phyloP scores from a whole-genome alignment of 2,113 vertebrate genomes.

The Delphinapterus leucas region DNA sequence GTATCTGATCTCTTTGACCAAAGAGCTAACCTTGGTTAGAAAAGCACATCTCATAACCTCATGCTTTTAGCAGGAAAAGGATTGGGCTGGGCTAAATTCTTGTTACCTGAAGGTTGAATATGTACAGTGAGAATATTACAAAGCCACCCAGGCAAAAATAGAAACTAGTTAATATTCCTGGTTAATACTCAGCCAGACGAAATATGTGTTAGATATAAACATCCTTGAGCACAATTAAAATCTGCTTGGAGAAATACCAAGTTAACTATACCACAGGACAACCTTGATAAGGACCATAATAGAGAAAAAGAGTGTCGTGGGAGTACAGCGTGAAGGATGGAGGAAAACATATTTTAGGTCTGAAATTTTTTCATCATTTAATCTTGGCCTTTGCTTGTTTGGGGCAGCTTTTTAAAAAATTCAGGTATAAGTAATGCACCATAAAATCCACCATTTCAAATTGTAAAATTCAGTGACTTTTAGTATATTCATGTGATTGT shows the following conservation, averaged over 20 bases:
- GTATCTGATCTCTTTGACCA: neutral
- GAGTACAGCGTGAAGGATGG: neutral
- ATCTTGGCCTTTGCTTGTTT: neutral
- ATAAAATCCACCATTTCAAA: neutral
- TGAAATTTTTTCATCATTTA: neutral
- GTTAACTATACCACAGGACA: neutral
- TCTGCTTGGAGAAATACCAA: constrained; percentile 30
- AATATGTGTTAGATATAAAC: neutral
- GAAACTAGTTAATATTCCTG: neutral
- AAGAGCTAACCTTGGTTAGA: neutral
- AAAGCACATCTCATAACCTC: neutral
- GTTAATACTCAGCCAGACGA: neutral
- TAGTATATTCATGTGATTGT: neutral
- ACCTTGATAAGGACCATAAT: neutral
- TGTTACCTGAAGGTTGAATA: neutral
- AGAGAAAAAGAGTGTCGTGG: neutral
- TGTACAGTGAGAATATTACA: neutral
- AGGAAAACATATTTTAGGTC: neutral
- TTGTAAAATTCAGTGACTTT: neutral
- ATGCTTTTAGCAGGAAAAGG: neutral
- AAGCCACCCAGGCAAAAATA: neutral
- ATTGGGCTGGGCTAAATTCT: neutral
- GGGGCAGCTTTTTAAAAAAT: neutral
- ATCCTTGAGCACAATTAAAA: neutral
- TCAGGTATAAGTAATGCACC: neutral